Evolutionary conservation across 2,888 invertebrate genomes (phyloP).

Genomic region (Cryptocheilus praepositus): DNA sequence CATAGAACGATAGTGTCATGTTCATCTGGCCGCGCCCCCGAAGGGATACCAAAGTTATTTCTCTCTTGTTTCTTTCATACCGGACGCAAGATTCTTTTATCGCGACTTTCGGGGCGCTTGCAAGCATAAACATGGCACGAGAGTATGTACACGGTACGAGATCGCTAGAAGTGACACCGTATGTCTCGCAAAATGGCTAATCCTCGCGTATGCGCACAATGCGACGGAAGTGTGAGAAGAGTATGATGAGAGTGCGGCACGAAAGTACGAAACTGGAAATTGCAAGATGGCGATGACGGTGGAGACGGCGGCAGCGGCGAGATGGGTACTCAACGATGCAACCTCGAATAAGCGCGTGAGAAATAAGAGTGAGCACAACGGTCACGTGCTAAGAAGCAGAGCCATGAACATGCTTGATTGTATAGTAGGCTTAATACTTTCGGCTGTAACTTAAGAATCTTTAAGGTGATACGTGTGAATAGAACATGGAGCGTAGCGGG

Average conservation of each 20-base stretch:
- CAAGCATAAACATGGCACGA: no score
- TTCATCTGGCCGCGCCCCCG: not conserved
- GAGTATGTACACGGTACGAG: not conserved
- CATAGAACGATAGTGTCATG: constrained; percentile 7
- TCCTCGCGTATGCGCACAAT: no score
- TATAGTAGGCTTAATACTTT: constrained; percentile 60
- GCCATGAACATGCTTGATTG: constrained; percentile 55
- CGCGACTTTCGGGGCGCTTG: not conserved
- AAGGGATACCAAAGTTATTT: constrained; percentile 34
- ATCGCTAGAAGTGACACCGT: not conserved
- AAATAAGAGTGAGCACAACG: constrained; percentile 20
- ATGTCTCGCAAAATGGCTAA: no score
- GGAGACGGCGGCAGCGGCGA: no score
- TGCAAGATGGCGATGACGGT: no score
- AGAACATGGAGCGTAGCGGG: constrained; percentile 31
- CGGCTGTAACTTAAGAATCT: constrained; percentile 49
- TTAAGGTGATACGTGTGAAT: constrained; percentile 34
- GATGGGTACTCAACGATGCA: no score
- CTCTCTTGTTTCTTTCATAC: constrained; percentile 6
- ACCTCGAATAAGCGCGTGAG: not conserved
- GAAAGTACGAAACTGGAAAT: not conserved
- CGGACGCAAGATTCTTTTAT: constrained; percentile 10
- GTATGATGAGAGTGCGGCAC: not conserved
- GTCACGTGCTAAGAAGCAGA: constrained; percentile 22
- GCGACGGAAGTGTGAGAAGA: not conserved